These are phyloP conservation scores for Vidua chalybeata DNA, from an alignment of 2,113 vertebrate genomes.

Conservation along the genomic window DNA sequence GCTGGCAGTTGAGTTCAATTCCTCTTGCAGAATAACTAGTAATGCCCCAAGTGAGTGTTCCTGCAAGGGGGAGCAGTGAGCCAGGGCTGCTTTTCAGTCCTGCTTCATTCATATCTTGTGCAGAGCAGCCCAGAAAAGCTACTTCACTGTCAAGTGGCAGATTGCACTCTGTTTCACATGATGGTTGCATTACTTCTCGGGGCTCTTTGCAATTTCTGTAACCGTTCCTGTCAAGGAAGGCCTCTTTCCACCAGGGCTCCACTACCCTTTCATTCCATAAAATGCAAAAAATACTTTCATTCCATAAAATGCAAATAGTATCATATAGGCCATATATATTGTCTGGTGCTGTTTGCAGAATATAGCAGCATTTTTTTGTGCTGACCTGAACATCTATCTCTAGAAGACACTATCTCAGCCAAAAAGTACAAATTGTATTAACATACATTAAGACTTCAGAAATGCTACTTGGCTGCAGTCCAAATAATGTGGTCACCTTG, in stretches of 20 bases:
- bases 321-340: not conserved
- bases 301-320: accelerated
- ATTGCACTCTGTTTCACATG: not conserved
- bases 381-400: not conserved
- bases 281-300: not conserved
- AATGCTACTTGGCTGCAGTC: not conserved
- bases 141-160: not conserved
- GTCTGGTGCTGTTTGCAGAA: not conserved
- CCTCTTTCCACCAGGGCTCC: not conserved
- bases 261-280: not conserved
- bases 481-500: not conserved
- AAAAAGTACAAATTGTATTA: not conserved
- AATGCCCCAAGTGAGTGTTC: not conserved
- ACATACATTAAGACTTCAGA: not conserved
- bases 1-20: not conserved
- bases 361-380: not conserved
- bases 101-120: not conserved
- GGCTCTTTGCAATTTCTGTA: not conserved
- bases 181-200: not conserved
- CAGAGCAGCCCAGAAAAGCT: not conserved
- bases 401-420: not conserved
- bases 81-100: not conserved
- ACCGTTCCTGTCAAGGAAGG: not conserved
- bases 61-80: not conserved
- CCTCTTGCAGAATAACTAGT: not conserved